Evolutionary conservation across 1,140 invertebrate genomes (phyloP), one percentile per base, ranked within the genome.

Genomic region (Neotoxoptera formosana): DNA sequence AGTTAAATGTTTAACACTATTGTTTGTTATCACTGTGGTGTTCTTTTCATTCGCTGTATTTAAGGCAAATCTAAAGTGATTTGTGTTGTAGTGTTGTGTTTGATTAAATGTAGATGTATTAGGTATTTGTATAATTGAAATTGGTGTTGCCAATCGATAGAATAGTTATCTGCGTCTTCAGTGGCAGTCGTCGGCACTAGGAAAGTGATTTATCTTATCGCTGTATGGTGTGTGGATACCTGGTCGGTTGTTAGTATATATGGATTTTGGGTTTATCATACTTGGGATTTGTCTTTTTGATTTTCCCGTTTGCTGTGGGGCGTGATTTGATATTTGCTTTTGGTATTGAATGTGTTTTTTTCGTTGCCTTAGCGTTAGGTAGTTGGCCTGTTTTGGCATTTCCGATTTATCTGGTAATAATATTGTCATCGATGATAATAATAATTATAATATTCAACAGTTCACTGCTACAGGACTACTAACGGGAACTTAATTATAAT

Each of bases 321-420:
- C 30, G 1, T 76, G 60, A 76, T 14, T 17, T 76, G 7, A 34
- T n/a, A 76, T 76, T n/a, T n/a, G n/a, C 4, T 76, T n/a, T 67
- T 67, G 0, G 4, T n/a, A n/a, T n/a, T n/a, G 14, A n/a, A 76
- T n/a, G 14, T 76, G n/a, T 76, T 14, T 76, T 17, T 7, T 7
- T 53, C 20, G 0, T 6, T 53, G 20, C 21, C 7, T 21, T 23
- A 23, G 51, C 21, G 2, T 6, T 76, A 17, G 14, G 0, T 0
- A 76, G 11, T 17, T n/a, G 60, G 30, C 1, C 0, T 7, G 14
- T 76, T 76, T 76, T 17, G 17, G 4, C 14, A 7, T n/a, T n/a
- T n/a, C 6, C 0, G 30, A 14, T n/a, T n/a, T n/a, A 76, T 76
- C 60, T 20, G 30, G 60, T n/a, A 76, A 76, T 17, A 76, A 76